Conservation (phyloP, 1,140 invertebrate genomes). For the Colletes gigas region DNA sequence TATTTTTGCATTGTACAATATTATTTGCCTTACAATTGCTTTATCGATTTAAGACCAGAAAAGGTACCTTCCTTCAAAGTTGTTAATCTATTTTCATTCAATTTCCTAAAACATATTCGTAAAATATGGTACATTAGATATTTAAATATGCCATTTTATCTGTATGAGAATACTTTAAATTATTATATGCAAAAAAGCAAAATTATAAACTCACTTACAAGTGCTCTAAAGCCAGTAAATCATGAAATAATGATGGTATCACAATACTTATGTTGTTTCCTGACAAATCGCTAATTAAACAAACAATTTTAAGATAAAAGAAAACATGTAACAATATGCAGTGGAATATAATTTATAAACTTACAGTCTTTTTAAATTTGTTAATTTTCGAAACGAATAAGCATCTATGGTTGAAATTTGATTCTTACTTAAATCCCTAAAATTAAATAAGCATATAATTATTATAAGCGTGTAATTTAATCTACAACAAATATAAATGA, state of each 20-base stretch:
- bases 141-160: neutral
- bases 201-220: conserved; percentile 83
- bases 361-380: conserved; percentile 85
- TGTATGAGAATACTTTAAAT: neutral
- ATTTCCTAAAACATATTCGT: conserved; percentile 70
- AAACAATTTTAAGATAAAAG: conserved; percentile 65
- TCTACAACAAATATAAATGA: conserved; percentile 12
- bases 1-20: neutral
- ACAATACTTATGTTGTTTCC: conserved; percentile 87
- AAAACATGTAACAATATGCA: conserved; percentile 50
- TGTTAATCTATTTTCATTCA: conserved; percentile 74
- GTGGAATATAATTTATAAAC: conserved; percentile 52
- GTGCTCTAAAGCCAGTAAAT: conserved; percentile 84
- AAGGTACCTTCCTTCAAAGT: conserved; percentile 77
- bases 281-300: conserved; percentile 80
- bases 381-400: conserved; percentile 87
- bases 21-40: conserved; percentile 71
- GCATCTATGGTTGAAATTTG: conserved; percentile 87
- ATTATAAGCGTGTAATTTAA: conserved; percentile 23
- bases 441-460: conserved; percentile 50
- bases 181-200: conserved; percentile 33
- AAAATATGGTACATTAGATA: conserved; percentile 7
- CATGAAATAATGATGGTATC: conserved; percentile 85
- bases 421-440: conserved; percentile 89
- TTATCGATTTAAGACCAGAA: conserved; percentile 75